Conservation (phyloP, 2,797 vertebrate species). For the Bucorvus abyssinicus region DNA sequence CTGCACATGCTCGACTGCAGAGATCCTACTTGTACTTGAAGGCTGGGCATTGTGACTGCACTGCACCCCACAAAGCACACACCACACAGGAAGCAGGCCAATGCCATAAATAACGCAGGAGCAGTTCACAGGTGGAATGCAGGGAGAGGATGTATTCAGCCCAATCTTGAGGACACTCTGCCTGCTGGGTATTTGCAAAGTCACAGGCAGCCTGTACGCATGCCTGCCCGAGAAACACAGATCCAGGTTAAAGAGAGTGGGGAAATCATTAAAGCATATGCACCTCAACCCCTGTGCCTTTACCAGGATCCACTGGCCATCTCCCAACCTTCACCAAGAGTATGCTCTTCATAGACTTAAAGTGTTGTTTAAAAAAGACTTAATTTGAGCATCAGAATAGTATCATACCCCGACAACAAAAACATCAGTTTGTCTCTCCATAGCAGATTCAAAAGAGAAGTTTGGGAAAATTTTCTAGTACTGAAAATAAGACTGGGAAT, state of each 20-base stretch:
- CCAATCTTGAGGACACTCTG: not conserved
- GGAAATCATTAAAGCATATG: not conserved
- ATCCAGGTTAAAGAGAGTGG: not conserved
- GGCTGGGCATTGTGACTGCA: not conserved
- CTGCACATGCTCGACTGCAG: not conserved
- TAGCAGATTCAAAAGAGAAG: not conserved
- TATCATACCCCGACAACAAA: not conserved
- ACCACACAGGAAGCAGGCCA: not conserved
- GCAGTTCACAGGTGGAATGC: slow-evolving; percentile 26
- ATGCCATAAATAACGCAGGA: not conserved
- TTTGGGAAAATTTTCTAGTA: slow-evolving; percentile 36
- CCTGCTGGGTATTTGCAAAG: not conserved
- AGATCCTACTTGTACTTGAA: slow-evolving; percentile 22
- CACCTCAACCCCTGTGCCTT: not conserved
- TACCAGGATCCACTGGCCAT: not conserved
- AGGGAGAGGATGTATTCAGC: slow-evolving; percentile 26
- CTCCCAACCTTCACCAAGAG: not conserved
- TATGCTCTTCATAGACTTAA: rapidly evolving
- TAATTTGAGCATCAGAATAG: not conserved
- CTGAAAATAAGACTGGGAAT: slow-evolving; percentile 22
- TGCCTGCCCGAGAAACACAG: not conserved
- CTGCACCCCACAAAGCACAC: slow-evolving; percentile 36
- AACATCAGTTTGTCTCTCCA: not conserved
- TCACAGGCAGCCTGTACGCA: not conserved
- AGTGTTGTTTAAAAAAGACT: not conserved